Conservation (phyloP, 1,140 invertebrate genomes). For the Drosophila ercepeae region DNA sequence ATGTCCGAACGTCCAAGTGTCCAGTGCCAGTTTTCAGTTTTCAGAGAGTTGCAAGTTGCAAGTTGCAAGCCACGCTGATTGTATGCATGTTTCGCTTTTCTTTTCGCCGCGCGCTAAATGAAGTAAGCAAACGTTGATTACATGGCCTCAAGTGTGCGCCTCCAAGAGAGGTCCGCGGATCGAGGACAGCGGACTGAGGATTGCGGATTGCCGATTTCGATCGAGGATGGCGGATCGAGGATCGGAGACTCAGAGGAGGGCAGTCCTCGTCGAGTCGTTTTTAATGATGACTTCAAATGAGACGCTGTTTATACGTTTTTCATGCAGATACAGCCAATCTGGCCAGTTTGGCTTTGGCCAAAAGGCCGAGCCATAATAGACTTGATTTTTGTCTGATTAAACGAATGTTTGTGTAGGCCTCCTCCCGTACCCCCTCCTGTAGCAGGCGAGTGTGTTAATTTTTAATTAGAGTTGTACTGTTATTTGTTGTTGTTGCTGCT, state of each 20-base stretch:
- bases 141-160: conserved; percentile 81
- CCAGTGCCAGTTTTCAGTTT: conserved; percentile 12
- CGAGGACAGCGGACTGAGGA: conserved; percentile 3
- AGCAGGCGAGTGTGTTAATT: conserved; percentile 67
- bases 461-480: conserved; percentile 82
- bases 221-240: neutral
- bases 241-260: conserved; percentile 4
- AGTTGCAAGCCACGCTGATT: conserved; percentile 59
- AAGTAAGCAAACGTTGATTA: conserved; percentile 83
- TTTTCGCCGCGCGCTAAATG: conserved; percentile 80
- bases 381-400: conserved; percentile 79
- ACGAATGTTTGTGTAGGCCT: conserved; percentile 56
- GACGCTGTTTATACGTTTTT: conserved; percentile 61
- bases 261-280: conserved; percentile 67
- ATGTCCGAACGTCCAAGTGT: neutral
- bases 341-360: conserved; percentile 56
- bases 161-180: conserved; percentile 32
- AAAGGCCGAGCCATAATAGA: conserved; percentile 68
- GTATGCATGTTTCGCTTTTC: conserved; percentile 81
- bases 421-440: neutral
- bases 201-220: neutral
- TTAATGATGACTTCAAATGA: conserved; percentile 83
- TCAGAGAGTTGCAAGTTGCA: too few relatives aligned
- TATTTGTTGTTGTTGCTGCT: conserved; percentile 68
- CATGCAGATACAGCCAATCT: conserved; percentile 66